Evolutionary conservation across 2,888 invertebrate species (phyloP).

Genomic region (Empis livida): DNA sequence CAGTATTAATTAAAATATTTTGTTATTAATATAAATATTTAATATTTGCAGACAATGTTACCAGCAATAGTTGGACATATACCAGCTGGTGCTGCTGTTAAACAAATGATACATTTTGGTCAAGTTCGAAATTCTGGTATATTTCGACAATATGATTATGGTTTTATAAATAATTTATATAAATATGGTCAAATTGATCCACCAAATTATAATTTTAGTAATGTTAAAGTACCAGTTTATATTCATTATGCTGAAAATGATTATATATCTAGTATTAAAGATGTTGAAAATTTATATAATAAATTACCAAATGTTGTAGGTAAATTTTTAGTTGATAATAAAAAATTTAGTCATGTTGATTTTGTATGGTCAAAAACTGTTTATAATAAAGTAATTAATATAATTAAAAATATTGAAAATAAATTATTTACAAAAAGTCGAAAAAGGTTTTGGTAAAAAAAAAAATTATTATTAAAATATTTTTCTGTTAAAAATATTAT

Average conservation of each 20-base stretch:
- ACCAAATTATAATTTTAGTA: conserved; percentile 39
- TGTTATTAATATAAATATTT: conserved; percentile 17
- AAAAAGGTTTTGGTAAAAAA: neutral
- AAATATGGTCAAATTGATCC: conserved; percentile 37
- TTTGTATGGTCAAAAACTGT: conserved; percentile 19
- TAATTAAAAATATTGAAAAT: neutral
- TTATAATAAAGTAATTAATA: conserved; percentile 1
- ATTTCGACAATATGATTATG: conserved; percentile 33
- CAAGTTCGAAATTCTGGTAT: conserved; percentile 26
- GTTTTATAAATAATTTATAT: conserved; percentile 28
- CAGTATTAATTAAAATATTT: too few relatives aligned
- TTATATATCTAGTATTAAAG: conserved; percentile 44
- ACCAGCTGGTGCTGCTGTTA: conserved; percentile 38
- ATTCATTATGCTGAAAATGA: conserved; percentile 47
- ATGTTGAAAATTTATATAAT: conserved; percentile 39
- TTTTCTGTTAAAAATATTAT: neutral
- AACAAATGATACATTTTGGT: conserved; percentile 30
- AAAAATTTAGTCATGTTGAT: conserved; percentile 41
- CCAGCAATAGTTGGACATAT: conserved; percentile 47
- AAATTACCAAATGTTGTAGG: conserved; percentile 39
- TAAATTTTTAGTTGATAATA: conserved; percentile 39
- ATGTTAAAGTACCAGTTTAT: conserved; percentile 38
- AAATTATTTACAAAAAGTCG: neutral
- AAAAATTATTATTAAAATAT: neutral
- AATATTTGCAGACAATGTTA: conserved; percentile 26